A percentile compares a stretch with the other conserved stretches of the same genome.
Evolutionary conservation across 2,888 invertebrate genomes (phyloP).

Genomic region (Chironomus tentans): DNA sequence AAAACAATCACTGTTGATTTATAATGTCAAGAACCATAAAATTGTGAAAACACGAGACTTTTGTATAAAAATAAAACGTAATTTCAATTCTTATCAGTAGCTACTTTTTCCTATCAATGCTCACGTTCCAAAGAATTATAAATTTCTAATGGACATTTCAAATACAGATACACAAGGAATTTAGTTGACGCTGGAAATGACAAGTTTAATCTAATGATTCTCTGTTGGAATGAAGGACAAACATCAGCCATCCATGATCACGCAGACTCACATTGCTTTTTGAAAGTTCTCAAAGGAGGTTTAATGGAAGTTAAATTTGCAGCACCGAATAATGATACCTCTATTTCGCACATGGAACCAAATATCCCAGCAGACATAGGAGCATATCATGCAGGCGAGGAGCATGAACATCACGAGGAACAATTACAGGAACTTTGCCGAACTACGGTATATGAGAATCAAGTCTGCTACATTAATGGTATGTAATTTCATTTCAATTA

Average conservation of each 20-base stretch:
- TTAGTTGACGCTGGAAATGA: slow-evolving; percentile 93
- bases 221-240: slow-evolving; percentile 98
- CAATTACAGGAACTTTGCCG: slow-evolving; percentile 58
- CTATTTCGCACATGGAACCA: slow-evolving; percentile 25
- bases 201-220: slow-evolving; percentile 90
- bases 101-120: too few relatives aligned
- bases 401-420: slow-evolving; percentile 33
- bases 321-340: slow-evolving; percentile 27
- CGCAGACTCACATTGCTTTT: slow-evolving; percentile 92
- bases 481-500: slow-evolving; percentile 4
- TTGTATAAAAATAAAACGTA: too few relatives aligned
- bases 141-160: too few relatives aligned
- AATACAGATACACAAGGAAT: slow-evolving; percentile 87
- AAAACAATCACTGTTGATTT: too few relatives aligned
- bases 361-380: slow-evolving; percentile 29
- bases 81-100: too few relatives aligned
- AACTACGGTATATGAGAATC: slow-evolving; percentile 58
- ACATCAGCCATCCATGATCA: slow-evolving; percentile 96
- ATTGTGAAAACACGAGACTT: too few relatives aligned
- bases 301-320: slow-evolving; percentile 62
- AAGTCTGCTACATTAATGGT: slow-evolving; percentile 95
- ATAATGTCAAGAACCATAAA: too few relatives aligned
- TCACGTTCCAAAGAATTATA: too few relatives aligned
- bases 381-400: slow-evolving; percentile 28
- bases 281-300: slow-evolving; percentile 83